Conservation (phyloP, 2,888 invertebrate genomes). For the Linnaemya tessellans region DNA sequence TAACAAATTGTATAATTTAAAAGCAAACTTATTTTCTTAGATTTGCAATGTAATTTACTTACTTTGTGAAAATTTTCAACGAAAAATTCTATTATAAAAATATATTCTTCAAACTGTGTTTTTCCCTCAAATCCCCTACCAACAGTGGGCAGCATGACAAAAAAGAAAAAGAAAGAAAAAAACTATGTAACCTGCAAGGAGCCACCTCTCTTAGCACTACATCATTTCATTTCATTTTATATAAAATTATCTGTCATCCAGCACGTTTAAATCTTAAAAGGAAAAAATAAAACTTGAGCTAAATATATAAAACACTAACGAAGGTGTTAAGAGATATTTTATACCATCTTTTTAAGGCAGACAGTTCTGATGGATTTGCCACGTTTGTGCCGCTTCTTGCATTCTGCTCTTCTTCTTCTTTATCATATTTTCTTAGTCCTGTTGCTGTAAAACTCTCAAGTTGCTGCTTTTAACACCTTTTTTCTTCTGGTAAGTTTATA, state of each 20-base stretch:
- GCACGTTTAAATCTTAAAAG: conserved; percentile 58
- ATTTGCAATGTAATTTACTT: conserved; percentile 33
- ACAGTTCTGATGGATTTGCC: conserved; percentile 57
- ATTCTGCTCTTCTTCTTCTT: conserved; percentile 28
- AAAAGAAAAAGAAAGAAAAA: neutral
- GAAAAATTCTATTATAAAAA: conserved; percentile 38
- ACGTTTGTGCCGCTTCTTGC: conserved; percentile 24
- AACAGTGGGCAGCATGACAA: neutral
- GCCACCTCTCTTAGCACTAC: neutral
- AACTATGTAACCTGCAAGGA: neutral
- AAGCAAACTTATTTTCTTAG: conserved; percentile 15
- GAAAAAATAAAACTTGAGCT: conserved; percentile 33
- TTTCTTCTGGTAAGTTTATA: neutral
- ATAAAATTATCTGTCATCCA: conserved; percentile 70
- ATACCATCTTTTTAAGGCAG: conserved; percentile 59
- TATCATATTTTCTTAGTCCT: conserved; percentile 12
- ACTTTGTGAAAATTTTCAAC: neutral
- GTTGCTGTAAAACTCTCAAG: conserved; percentile 36
- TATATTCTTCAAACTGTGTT: conserved; percentile 8
- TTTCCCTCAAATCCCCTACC: neutral
- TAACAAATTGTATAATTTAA: conserved; percentile 23
- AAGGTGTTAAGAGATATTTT: conserved; percentile 64
- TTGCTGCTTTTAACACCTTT: conserved; percentile 60
- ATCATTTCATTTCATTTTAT: conserved; percentile 46
- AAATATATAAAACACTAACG: conserved; percentile 7